These are phyloP conservation scores for Ligdia adustata DNA, from an alignment of 2,888 invertebrate species.

Conservation along the genomic window DNA sequence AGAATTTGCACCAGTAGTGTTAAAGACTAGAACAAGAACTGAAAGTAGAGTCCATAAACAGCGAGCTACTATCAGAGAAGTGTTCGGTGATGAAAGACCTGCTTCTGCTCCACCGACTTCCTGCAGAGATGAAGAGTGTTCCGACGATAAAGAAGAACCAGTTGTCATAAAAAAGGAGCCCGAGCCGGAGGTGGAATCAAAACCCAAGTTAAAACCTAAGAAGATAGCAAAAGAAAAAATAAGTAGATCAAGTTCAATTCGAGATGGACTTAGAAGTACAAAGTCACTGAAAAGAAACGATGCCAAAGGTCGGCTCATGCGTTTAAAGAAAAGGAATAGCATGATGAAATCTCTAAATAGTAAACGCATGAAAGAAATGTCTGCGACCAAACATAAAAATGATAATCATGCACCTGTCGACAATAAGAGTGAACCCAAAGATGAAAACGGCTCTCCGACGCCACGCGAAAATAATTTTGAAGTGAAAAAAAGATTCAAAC, in stretches of 20 bases:
- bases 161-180: conserved; percentile 58
- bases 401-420: conserved; percentile 59
- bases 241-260: conserved; percentile 70
- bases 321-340: conserved; percentile 77
- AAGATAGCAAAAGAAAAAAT: conserved; percentile 73
- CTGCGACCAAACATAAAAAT: conserved; percentile 62
- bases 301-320: conserved; percentile 70
- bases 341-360: conserved; percentile 69
- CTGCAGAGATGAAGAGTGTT: conserved; percentile 75
- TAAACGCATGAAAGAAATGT: conserved; percentile 71
- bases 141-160: conserved; percentile 56
- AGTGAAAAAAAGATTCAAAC: conserved; percentile 82
- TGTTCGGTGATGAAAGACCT: conserved; percentile 91
- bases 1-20: conserved; percentile 87
- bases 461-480: conserved; percentile 62
- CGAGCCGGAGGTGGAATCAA: conserved; percentile 41
- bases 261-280: conserved; percentile 77
- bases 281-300: conserved; percentile 75
- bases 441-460: conserved; percentile 56
- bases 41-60: conserved; percentile 89
- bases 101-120: conserved; percentile 91
- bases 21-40: conserved; percentile 89
- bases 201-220: conserved; percentile 70
- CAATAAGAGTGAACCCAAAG: conserved; percentile 73
- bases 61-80: conserved; percentile 91